Conservation (phyloP, 2,797 vertebrate genomes). For the Tokudaia muenninki region DNA sequence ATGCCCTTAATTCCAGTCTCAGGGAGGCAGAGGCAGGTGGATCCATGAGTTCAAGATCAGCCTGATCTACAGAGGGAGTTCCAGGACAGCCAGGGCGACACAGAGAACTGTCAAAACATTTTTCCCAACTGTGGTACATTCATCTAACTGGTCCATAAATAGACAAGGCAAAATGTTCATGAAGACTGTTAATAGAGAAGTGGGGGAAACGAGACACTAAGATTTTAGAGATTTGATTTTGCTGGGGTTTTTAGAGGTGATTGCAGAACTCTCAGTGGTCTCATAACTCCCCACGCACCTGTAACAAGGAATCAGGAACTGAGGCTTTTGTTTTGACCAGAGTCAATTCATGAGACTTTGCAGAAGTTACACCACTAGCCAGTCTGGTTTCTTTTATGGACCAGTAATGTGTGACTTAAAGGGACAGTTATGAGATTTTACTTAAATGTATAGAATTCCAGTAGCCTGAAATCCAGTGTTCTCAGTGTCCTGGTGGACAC, state of each 20-base stretch:
- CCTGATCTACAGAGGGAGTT: neutral
- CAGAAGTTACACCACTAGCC: neutral
- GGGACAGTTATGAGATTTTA: conserved; percentile 17
- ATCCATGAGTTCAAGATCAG: neutral
- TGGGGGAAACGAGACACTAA: neutral
- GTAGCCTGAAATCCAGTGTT: conserved; percentile 34
- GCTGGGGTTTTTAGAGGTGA: conserved; percentile 40
- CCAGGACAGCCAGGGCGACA: neutral
- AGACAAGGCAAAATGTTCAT: neutral
- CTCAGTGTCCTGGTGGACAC: neutral
- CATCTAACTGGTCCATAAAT: conserved; percentile 32
- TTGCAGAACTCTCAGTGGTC: neutral
- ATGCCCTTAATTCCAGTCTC: neutral
- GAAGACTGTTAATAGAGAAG: neutral
- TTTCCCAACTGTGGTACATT: neutral
- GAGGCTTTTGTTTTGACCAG: neutral
- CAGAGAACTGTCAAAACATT: neutral
- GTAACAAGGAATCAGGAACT: conserved; percentile 5
- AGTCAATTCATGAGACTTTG: neutral
- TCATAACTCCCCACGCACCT: neutral
- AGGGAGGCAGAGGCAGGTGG: neutral
- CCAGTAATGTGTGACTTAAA: conserved; percentile 40
- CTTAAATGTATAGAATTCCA: conserved; percentile 8
- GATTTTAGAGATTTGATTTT: conserved; percentile 32
- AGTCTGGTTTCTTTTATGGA: conserved; percentile 28